phyloP scores from a whole-genome alignment of 2,888 invertebrate genomes.

The Tiliacea citrago region DNA sequence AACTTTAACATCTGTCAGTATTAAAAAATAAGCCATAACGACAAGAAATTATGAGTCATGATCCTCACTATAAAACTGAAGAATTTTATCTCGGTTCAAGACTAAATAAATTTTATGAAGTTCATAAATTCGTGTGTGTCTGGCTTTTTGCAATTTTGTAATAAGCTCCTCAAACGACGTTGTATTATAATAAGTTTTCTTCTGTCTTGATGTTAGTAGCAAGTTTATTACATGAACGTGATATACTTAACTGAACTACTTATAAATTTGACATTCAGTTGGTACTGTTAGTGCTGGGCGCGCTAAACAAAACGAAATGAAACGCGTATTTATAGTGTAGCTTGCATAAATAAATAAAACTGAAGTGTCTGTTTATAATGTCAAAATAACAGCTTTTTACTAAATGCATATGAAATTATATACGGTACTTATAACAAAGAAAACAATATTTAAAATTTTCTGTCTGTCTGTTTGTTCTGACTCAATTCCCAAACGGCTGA shows the following conservation, averaged over 20 bases:
- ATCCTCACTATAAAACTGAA: conserved; percentile 3
- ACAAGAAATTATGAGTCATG: conserved; percentile 3
- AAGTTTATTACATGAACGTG: conserved; percentile 1
- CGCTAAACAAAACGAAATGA: no score
- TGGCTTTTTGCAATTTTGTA: conserved; percentile 29
- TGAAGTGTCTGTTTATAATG: no score
- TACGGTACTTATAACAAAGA: no score
- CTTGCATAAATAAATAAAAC: no score
- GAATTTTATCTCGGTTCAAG: conserved; percentile 14
- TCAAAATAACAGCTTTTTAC: no score
- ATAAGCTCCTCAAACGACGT: not conserved
- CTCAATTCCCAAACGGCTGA: no score
- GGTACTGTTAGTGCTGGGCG: no score
- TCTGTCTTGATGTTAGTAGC: not conserved
- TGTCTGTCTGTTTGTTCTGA: no score
- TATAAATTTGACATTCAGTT: not conserved
- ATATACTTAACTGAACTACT: not conserved
- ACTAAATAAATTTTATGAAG: conserved; percentile 25
- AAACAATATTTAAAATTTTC: no score
- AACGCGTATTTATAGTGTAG: no score
- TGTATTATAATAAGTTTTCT: not conserved
- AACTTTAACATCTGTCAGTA: conserved; percentile 1
- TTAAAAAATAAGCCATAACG: conserved; percentile 9
- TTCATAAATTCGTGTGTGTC: conserved; percentile 24
- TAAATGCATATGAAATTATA: no score